These are phyloP conservation scores for Mesocentrotus franciscanus DNA, from an alignment of 53 echinoderm and acorn worm genomes.

Conservation along the genomic window DNA sequence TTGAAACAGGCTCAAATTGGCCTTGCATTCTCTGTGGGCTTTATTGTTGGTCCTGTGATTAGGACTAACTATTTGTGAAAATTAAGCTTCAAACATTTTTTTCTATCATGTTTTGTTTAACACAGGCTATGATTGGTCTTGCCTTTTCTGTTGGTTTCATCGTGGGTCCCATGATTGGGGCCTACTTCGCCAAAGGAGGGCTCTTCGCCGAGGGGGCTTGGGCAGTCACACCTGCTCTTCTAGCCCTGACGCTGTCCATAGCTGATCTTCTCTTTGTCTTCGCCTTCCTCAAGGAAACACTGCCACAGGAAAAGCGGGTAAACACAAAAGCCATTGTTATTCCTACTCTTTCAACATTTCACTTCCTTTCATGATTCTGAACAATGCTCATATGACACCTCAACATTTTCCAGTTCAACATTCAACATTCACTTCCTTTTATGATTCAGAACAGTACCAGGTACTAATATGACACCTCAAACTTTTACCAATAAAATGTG, in stretches of 20 bases:
- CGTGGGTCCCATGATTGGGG: constrained; percentile 95
- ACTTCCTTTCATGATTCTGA: too few relatives aligned
- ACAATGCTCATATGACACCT: too few relatives aligned
- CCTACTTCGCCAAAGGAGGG: constrained; percentile 91
- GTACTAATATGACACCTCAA: too few relatives aligned
- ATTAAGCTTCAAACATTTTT: background rate
- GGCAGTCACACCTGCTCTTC: constrained; percentile 83
- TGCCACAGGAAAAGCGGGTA: constrained; percentile 88
- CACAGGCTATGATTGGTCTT: constrained; percentile 91
- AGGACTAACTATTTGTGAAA: too few relatives aligned
- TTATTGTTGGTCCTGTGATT: background rate
- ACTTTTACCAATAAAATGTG: too few relatives aligned
- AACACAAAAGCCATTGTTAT: constrained; percentile 18
- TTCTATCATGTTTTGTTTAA: background rate
- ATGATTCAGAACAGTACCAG: too few relatives aligned
- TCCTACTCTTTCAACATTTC: background rate
- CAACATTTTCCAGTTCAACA: too few relatives aligned
- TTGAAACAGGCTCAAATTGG: background rate
- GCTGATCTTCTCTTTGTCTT: constrained; percentile 84
- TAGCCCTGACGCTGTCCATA: constrained; percentile 80
- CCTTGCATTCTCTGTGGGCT: constrained; percentile 3
- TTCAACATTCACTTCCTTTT: background rate
- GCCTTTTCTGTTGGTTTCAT: constrained; percentile 97
- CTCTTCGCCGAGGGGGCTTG: constrained; percentile 68
- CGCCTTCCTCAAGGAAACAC: constrained; percentile 85